Conservation (phyloP, 2,888 invertebrate genomes). For the Amaurobius ferox region DNA sequence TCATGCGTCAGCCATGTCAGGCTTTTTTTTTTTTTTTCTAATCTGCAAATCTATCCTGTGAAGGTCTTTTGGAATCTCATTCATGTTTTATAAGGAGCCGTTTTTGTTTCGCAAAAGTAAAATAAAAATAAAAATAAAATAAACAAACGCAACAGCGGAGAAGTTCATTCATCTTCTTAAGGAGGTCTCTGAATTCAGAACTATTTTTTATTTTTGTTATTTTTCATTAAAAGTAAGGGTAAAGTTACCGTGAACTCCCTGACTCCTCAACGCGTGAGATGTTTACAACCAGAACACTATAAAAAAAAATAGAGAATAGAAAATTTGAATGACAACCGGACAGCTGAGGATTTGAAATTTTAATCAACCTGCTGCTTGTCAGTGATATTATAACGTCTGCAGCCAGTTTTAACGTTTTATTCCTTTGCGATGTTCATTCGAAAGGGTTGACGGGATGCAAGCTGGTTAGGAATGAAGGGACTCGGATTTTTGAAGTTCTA, state of each 20-base stretch:
- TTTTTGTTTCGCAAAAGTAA: no score
- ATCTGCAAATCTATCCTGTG: neutral
- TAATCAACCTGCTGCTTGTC: neutral
- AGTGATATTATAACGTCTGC: neutral
- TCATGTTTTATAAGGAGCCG: no score
- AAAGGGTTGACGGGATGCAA: no score
- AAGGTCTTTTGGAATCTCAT: neutral
- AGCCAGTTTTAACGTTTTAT: no score
- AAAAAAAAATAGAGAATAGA: neutral
- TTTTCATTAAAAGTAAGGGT: neutral
- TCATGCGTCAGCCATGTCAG: no score
- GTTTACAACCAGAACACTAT: neutral
- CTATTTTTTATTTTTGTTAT: neutral
- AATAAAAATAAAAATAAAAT: no score
- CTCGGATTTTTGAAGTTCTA: no score
- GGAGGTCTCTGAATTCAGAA: neutral
- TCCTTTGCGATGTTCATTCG: no score
- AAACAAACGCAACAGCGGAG: no score
- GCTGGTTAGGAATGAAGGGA: no score
- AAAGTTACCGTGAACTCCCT: neutral
- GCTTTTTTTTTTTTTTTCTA: no score
- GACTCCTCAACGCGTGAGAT: neutral
- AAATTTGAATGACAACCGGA: neutral
- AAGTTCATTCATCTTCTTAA: constrained; percentile 6
- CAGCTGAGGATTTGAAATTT: constrained; percentile 3